Conservation (phyloP, 1,140 invertebrate species). For the Trichoplusia ni region DNA sequence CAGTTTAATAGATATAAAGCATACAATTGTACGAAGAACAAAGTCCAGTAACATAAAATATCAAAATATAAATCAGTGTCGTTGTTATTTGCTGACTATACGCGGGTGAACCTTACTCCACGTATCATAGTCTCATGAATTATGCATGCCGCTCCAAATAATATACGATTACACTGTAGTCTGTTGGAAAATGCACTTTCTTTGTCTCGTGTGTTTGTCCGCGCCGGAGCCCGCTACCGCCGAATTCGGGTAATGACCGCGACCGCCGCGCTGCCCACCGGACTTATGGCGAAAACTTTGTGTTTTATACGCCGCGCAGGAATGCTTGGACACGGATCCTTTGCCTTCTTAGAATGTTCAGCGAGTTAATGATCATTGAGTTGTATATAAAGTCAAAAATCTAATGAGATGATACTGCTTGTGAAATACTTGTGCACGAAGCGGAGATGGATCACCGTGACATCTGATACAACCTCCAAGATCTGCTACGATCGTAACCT, state of each 20-base stretch:
- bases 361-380: no score
- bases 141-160: slow-evolving; percentile 77
- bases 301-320: background rate
- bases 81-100: slow-evolving; percentile 50
- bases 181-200: slow-evolving; percentile 77
- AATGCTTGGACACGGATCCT: no score
- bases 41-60: background rate
- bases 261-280: background rate
- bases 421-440: no score
- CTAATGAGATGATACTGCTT: no score
- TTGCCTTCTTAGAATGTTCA: no score
- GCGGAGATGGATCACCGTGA: no score
- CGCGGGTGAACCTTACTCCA: slow-evolving; percentile 64
- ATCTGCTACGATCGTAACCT: background rate
- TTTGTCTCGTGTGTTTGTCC: slow-evolving; percentile 67
- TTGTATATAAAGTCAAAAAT: no score
- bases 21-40: background rate
- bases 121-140: slow-evolving; percentile 77
- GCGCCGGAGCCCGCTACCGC: slow-evolving; percentile 20
- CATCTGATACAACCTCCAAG: no score
- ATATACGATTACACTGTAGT: slow-evolving; percentile 73
- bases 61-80: background rate
- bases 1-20: no score
- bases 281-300: background rate
- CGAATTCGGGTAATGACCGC: slow-evolving; percentile 63